Base-by-base conservation (phyloP, 2,797 vertebrate genomes). In the Notolepis coatsorum region DNA sequence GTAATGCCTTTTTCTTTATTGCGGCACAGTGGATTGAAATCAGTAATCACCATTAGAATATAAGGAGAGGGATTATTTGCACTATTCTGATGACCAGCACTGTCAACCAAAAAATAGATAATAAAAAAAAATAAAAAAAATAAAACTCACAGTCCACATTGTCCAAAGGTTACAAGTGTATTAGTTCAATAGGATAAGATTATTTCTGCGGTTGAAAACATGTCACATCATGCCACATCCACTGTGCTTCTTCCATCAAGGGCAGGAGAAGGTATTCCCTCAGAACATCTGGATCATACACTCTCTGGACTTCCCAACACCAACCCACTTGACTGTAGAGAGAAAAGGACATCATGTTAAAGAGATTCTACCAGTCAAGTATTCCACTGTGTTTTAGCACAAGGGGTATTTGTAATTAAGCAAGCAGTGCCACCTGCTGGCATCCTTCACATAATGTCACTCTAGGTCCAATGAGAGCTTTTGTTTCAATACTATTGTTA, bases 251-350 rank as follows among this genome's bases (percentile, higher is more conserved):
- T 57, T 79, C 68, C 61, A 54, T 63, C 58, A 43, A 43, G 47
- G 20, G 7, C 28, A 63, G 60, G 33, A 51, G n/a, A 48, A 55
- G 15, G 2, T 59, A 53, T 68, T 33, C 62, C 21, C 55, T 66
- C 91, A 99, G 66, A 99, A 99, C 84, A 99, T 95, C 92, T 99
- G 96, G 90, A 99, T 99, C 95, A 99, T 98, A 0, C 96, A 98
- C 79, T 99, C 98, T 86, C 98, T 95, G 79, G 97, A 97, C 79
- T 98, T 99, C 80, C 98, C 98, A 58, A 99, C 96, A 10, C 98
- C 97, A 0, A 99, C 95, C 98, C 98, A 99, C 86, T 99, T 99
- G 77, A 99, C 98, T 99, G 88, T 30, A 73, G 73, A 68, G 46
- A 79, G 53, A 84, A 13, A 68, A 6, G 54, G 25, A n/a, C n/a